Evolutionary conservation across 2,113 vertebrate species (phyloP), one percentile per base, ranked within the genome.

Genomic region (Aegithalos caudatus): DNA sequence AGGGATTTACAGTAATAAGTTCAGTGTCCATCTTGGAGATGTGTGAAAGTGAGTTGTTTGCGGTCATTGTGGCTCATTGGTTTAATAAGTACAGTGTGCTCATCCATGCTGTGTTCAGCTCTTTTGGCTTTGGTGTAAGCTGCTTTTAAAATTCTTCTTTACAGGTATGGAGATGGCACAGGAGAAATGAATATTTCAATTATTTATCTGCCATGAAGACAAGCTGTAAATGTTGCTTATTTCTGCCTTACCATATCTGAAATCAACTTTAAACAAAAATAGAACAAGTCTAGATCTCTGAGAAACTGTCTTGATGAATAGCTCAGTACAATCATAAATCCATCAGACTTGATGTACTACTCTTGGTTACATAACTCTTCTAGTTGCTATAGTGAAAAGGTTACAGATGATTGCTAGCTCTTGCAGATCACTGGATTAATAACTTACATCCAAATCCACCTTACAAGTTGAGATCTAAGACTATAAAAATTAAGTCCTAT

Each of bases 271-370:
- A 90, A 93, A 88, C 31, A 94, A 87, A 95, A 88, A 53, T n/a
- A 92, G 74, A 69, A 14, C 44, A 62, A 81, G 80, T 90, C 79
- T 93, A 91, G 56, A 72, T 95, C 70, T 85, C 69, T 76, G 64
- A 81, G 86, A 88, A 95, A 92, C 33, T 78, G 47, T 78, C 89
- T 92, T 95, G 96, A 95, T 92, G 24, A 95, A 95, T 94, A 88
- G 81, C 82, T 94, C 66, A 51, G 91, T 91, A 83, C 57, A 74
- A 83, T 96, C 90, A 57, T 96, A 84, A 96, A 95, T 37, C 45
- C 71, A 79, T 96, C 93, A 92, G 69, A 47, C 27, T 83, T 96
- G 94, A 96, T 85, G 40, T 95, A 95, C 70, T 92, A 7, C 71
- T 93, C 74, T 50, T 86, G 89, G 69, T 91, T 93, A 69, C 35